Conservation (phyloP, 2,888 invertebrate species). For the Entomobrya multifasciata region DNA sequence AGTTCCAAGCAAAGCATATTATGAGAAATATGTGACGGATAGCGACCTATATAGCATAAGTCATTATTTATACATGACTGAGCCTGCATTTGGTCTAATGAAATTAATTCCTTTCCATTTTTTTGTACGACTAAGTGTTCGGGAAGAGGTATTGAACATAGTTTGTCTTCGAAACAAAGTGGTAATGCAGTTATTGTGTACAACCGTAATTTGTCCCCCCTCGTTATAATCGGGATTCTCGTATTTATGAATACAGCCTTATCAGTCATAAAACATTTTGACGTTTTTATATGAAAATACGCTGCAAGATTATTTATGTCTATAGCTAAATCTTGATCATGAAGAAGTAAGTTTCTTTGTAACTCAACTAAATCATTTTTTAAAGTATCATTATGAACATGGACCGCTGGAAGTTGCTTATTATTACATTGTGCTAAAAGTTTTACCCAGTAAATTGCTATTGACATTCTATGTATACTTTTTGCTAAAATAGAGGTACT, state of each 20-base stretch:
- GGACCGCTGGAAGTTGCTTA: not conserved
- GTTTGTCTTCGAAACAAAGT: not conserved
- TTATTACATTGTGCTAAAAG: not conserved
- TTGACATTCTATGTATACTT: not conserved
- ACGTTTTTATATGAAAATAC: not conserved
- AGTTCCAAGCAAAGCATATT: not conserved
- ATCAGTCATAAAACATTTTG: not conserved
- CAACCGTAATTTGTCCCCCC: not conserved
- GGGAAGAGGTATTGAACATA: not conserved
- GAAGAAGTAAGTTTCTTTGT: not conserved
- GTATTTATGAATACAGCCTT: not conserved
- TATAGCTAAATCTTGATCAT: not conserved
- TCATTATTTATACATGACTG: not conserved
- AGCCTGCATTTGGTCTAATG: not conserved
- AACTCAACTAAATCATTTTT: not conserved
- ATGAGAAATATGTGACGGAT: not conserved
- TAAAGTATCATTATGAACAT: not conserved
- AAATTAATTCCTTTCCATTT: not conserved
- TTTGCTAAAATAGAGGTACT: not conserved
- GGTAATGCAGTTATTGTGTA: not conserved
- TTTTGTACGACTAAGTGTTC: not conserved
- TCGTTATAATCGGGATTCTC: not conserved
- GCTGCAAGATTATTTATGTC: not conserved
- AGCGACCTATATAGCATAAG: not conserved
- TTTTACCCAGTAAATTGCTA: not conserved